A percentile compares a stretch with the other conserved stretches of the same genome.
Conservation (phyloP, 2,113 vertebrate species). For the Neolamprologus brichardi region DNA sequence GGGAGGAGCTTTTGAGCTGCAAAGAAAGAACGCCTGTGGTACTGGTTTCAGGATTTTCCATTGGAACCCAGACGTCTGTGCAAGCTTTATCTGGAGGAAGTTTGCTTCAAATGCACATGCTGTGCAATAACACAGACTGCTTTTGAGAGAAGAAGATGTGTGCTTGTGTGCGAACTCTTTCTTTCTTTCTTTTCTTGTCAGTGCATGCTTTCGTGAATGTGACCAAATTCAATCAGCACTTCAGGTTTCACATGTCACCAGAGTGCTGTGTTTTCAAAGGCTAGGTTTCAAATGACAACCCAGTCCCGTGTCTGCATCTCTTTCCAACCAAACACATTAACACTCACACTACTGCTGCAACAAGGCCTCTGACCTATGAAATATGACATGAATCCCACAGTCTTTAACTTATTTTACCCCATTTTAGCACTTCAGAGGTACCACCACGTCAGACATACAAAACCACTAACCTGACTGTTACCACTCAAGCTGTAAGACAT, state of each 20-base stretch:
- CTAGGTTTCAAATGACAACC: constrained; percentile 27
- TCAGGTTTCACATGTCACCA: constrained; percentile 15
- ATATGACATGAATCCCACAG: not conserved
- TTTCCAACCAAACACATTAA: constrained; percentile 37
- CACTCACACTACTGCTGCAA: not conserved
- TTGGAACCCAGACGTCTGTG: constrained; percentile 57
- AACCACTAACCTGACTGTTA: not conserved
- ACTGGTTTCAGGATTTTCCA: constrained; percentile 40
- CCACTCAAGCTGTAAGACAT: not conserved
- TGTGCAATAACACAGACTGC: not conserved
- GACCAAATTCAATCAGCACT: not conserved
- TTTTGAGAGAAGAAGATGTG: not conserved
- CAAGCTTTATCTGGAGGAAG: constrained; percentile 57
- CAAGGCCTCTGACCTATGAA: constrained; percentile 1
- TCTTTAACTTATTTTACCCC: constrained; percentile 16
- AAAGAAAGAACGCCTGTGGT: constrained; percentile 52
- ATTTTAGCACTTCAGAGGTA: not conserved
- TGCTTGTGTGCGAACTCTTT: not conserved
- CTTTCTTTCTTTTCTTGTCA: not conserved
- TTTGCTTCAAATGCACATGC: not conserved
- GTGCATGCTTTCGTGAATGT: not conserved
- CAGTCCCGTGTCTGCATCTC: not conserved
- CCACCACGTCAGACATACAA: not conserved
- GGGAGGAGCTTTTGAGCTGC: constrained; percentile 18
- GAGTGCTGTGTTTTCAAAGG: constrained; percentile 27